Evolutionary conservation across 1,140 invertebrate genomes (phyloP).

Genomic region (Trachymyrmex septentrionalis): DNA sequence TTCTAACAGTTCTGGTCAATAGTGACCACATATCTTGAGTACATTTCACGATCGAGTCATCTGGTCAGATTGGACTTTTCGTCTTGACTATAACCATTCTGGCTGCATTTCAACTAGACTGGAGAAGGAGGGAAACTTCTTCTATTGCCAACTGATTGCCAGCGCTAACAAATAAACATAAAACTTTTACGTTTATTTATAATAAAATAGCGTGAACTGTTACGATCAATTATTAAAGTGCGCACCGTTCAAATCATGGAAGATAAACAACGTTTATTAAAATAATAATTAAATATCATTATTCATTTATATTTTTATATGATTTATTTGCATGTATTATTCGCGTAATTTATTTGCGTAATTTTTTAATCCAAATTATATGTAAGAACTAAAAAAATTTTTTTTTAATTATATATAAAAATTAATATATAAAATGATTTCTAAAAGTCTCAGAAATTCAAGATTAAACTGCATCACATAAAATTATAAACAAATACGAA

Average conservation of each 20-base stretch:
- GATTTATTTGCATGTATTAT: conserved; percentile 9
- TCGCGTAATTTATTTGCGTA: background rate
- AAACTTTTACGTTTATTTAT: background rate
- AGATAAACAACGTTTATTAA: conserved; percentile 18
- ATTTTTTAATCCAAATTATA: background rate
- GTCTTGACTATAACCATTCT: background rate
- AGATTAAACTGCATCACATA: background rate
- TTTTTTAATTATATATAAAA: background rate
- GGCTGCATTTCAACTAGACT: background rate
- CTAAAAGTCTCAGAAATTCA: background rate
- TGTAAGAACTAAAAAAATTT: background rate
- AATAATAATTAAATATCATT: conserved; percentile 15
- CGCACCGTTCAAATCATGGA: background rate
- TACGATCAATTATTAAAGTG: background rate
- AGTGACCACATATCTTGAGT: background rate
- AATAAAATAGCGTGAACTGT: background rate
- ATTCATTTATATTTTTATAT: conserved; percentile 1
- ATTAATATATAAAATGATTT: background rate
- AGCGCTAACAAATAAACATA: background rate
- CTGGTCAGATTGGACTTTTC: background rate
- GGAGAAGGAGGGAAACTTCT: background rate
- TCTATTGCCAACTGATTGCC: background rate
- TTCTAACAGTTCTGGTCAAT: background rate
- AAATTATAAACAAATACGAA: background rate
- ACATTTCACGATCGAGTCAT: background rate